These are phyloP conservation scores for Ricordea florida DNA, from an alignment of 92 coral and sea anemone species.

Conservation along the genomic window DNA sequence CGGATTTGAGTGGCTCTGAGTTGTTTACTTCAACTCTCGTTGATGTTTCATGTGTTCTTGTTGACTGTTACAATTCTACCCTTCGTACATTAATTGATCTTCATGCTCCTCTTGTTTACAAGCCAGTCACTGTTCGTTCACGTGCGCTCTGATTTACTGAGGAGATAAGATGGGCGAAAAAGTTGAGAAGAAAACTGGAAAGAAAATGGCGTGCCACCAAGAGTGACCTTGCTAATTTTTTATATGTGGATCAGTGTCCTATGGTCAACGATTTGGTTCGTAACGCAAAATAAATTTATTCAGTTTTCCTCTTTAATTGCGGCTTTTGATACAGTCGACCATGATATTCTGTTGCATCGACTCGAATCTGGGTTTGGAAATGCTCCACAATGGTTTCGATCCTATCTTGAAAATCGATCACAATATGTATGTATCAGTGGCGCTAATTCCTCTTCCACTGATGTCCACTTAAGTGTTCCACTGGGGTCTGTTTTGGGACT, in stretches of 20 bases:
- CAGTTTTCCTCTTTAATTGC: background rate
- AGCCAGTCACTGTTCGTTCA: constrained; percentile 10
- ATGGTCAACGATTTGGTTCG: background rate
- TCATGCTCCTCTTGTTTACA: constrained; percentile 11
- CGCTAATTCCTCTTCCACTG: no score
- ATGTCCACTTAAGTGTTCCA: no score
- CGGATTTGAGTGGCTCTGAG: background rate
- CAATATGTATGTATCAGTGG: no score
- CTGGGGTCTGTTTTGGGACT: no score
- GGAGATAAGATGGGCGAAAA: constrained; percentile 21
- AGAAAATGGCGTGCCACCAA: constrained; percentile 4
- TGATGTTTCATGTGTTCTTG: background rate
- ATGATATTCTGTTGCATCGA: no score
- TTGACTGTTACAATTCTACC: background rate
- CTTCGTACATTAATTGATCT: background rate
- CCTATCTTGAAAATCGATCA: no score
- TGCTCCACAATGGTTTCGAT: no score
- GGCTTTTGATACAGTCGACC: background rate
- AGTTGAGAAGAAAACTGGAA: constrained; percentile 11
- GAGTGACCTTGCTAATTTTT: background rate
- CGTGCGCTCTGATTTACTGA: constrained; percentile 18
- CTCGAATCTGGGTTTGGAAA: no score
- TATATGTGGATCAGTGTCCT: constrained; percentile 10
- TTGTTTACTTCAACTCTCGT: background rate
- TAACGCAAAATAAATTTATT: background rate